phyloP scores from a whole-genome alignment of 2,888 invertebrate genomes.

The Philaethria dido region DNA sequence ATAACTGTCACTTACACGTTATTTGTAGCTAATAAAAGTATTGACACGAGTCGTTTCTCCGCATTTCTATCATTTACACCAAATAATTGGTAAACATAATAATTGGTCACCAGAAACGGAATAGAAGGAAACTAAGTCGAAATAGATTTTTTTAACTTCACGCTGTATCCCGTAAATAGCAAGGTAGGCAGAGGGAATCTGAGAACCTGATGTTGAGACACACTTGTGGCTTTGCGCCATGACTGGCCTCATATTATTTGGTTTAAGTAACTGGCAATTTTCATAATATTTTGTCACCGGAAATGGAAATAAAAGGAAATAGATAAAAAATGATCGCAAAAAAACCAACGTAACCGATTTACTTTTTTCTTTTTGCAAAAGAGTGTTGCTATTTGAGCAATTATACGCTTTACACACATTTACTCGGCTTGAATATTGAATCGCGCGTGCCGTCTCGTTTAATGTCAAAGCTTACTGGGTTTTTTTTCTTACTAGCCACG shows the following conservation, averaged over 20 bases:
- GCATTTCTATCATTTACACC: not conserved
- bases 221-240: too few species aligned
- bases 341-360: not conserved
- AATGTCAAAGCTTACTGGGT: not conserved
- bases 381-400: not conserved
- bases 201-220: too few species aligned
- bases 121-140: not conserved
- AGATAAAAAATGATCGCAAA: not conserved
- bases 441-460: not conserved
- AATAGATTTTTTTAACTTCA: too few species aligned
- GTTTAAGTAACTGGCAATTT: too few species aligned
- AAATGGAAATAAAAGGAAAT: not conserved
- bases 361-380: not conserved
- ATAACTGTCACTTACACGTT: not conserved
- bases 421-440: not conserved
- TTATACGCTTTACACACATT: slow-evolving; percentile 9
- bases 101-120: not conserved
- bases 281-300: not conserved
- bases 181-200: too few species aligned
- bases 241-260: too few species aligned
- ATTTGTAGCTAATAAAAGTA: not conserved
- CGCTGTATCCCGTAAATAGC: too few species aligned
- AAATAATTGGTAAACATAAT: not conserved
- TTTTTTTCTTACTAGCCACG: too few species aligned
- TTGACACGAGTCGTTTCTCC: not conserved